These are phyloP conservation scores for Acridotheres tristis DNA, from an alignment of 2,797 vertebrate species.

Conservation along the genomic window DNA sequence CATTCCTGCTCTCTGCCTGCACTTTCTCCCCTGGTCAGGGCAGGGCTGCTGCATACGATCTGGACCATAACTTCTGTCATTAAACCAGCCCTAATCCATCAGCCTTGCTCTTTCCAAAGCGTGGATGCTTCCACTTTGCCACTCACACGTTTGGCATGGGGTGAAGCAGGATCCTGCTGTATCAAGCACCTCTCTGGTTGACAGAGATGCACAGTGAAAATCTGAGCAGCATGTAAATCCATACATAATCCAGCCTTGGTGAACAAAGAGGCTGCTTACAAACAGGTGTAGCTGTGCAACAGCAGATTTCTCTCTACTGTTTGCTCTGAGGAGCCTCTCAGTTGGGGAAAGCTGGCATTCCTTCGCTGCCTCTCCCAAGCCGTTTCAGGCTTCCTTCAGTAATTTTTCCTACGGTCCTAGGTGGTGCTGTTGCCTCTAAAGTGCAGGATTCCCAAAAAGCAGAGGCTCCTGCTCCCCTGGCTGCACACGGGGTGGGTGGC, in stretches of 20 bases:
- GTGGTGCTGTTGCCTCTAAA: not conserved
- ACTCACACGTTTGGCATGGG: accelerated
- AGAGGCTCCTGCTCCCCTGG: not conserved
- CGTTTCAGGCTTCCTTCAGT: not conserved
- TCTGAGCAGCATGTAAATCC: not conserved
- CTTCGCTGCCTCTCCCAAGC: not conserved
- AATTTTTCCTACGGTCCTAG: slow-evolving; percentile 24
- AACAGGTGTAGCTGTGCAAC: slow-evolving; percentile 37
- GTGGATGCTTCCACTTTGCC: not conserved
- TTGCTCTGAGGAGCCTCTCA: slow-evolving; percentile 4
- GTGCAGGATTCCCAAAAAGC: not conserved
- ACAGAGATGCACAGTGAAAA: not conserved
- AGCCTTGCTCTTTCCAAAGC: not conserved
- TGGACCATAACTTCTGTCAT: not conserved
- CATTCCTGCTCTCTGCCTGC: not conserved
- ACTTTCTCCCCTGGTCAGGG: not conserved
- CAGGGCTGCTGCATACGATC: not conserved
- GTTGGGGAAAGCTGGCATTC: slow-evolving; percentile 15
- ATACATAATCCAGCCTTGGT: not conserved
- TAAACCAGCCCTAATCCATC: not conserved
- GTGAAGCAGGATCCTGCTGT: not conserved
- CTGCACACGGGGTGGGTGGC: not conserved
- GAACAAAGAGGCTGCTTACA: slow-evolving; percentile 39
- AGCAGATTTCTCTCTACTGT: not conserved
- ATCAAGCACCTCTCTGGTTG: not conserved